Evolutionary conservation across 2,888 invertebrate species (phyloP), one percentile per base, ranked within the genome.

Genomic region (Tetramorium bicarinatum): DNA sequence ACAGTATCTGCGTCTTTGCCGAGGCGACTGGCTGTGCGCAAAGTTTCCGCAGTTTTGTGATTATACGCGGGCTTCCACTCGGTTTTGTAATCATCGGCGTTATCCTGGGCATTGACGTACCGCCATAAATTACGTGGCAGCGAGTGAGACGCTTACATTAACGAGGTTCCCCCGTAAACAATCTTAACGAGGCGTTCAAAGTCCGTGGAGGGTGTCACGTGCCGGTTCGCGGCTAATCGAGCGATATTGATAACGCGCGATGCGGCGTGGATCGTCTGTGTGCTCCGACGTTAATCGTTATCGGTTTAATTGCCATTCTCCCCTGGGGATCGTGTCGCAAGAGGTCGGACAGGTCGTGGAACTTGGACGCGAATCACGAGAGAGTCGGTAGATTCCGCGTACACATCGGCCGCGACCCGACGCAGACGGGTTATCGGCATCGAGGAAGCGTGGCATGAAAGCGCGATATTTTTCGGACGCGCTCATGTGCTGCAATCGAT

Each of bases 241-340:
- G 54, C 86, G 91, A 91, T 92, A 92, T 87, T 83, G 85, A 84
- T 88, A 79, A 86, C 47, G 62, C 67, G 67, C 71, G 72, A 64
- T 82, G 66, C 41, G 74, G 62, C 75, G 71, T 62, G 71, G 64
- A 67, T 61, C 54, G 85, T 79, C 85, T 82, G 81, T 67, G 61
- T 62, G 67, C 47, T 41, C 64, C 69, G 85, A 25, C 72, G 67
- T 77, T 85, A 88, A 87, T 87, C 90, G 83, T 84, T 88, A 83
- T 86, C 85, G 79, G 44, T 38, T 84, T 87, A 82, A 94, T 94
- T 93, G 90, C 91, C 88, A 80, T 91, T 91, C 93, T 92, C 94
- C 93, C 93, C 92, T 87, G 92, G 91, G 93, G 90, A 91, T 92
- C 87, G 87, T 93, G 90, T 91, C 91, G 93, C 93, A 92, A 93